Conservation (phyloP, 2,888 invertebrate genomes). For the Argyra leucocephala region DNA sequence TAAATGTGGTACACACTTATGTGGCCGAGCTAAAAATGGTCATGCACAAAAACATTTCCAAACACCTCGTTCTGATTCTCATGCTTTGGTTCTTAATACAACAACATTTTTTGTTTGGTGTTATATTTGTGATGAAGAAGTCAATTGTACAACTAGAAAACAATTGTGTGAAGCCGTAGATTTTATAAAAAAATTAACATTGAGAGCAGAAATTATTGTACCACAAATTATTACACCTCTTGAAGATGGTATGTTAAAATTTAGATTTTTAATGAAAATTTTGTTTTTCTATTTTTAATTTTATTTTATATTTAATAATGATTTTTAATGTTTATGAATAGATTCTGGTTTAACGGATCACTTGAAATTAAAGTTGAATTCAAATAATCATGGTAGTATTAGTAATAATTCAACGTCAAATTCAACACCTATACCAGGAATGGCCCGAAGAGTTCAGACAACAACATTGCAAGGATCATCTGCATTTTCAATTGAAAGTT, state of each 20-base stretch:
- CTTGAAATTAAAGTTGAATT: background rate
- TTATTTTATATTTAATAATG: too few species aligned
- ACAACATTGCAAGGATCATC: too few species aligned
- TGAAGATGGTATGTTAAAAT: slow-evolving; percentile 8
- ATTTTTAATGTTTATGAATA: background rate
- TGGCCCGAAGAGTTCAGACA: slow-evolving; percentile 34
- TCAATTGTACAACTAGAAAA: slow-evolving; percentile 51
- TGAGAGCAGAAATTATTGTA: slow-evolving; percentile 29
- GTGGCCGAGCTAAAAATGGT: slow-evolving; percentile 57
- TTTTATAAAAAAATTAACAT: slow-evolving; percentile 54
- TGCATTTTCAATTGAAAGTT: slow-evolving; percentile 9
- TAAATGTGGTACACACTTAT: slow-evolving; percentile 68
- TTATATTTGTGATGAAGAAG: slow-evolving; percentile 64
- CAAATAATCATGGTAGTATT: slow-evolving; percentile 23
- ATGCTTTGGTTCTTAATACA: slow-evolving; percentile 63
- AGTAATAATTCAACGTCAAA: slow-evolving; percentile 27
- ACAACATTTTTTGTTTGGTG: slow-evolving; percentile 67
- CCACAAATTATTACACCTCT: slow-evolving; percentile 14
- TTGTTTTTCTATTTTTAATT: too few species aligned
- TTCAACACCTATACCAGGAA: slow-evolving; percentile 33
- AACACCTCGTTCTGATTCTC: slow-evolving; percentile 66
- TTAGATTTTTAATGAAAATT: too few species aligned
- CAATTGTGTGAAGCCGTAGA: slow-evolving; percentile 67
- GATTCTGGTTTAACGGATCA: slow-evolving; percentile 18
- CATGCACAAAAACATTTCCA: slow-evolving; percentile 68